phyloP scores from a whole-genome alignment of 2,797 vertebrate genomes.

The Carapus acus region DNA sequence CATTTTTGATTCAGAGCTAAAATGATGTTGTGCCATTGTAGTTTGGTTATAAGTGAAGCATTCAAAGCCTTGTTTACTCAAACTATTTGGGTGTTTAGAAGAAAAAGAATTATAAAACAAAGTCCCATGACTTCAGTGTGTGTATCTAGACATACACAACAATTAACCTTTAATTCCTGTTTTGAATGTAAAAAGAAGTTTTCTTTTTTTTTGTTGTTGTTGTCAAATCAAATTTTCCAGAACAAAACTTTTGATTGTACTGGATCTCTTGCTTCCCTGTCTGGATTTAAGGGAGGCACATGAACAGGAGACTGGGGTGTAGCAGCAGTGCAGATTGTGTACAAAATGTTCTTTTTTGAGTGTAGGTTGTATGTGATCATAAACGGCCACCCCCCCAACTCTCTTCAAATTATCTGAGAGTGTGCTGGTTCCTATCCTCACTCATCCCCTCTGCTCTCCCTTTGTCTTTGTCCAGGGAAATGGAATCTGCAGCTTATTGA shows the following conservation, averaged over 20 bases:
- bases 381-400: conserved; percentile 60
- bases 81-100: no score
- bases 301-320: not conserved
- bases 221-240: not conserved
- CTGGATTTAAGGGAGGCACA: not conserved
- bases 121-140: no score
- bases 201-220: no score
- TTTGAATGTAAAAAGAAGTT: no score
- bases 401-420: conserved; percentile 62
- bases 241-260: not conserved
- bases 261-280: no score
- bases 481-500: conserved; percentile 80
- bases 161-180: no score
- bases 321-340: conserved; percentile 1
- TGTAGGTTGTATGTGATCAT: conserved; percentile 59
- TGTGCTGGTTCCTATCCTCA: conserved; percentile 50
- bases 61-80: not conserved
- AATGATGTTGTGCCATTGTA: not conserved
- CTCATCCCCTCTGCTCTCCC: conserved; percentile 42
- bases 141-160: no score
- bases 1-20: not conserved
- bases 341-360: conserved; percentile 40
- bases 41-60: not conserved
- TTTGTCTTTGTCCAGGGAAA: conserved; percentile 77
- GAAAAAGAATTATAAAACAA: no score